Conservation (phyloP, 2,797 vertebrate genomes). For the Falco berigora region DNA sequence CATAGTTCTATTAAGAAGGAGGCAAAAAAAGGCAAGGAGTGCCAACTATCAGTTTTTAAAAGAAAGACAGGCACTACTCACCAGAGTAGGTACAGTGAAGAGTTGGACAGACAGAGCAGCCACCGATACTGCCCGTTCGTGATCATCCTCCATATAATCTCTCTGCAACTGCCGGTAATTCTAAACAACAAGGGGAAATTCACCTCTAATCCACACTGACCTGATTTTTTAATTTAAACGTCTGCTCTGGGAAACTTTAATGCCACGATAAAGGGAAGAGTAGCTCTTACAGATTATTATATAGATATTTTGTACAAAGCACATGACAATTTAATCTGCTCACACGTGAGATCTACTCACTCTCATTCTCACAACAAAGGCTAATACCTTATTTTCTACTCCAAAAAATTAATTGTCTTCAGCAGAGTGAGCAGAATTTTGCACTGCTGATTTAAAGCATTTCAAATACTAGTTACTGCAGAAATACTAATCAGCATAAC, state of each 20-base stretch:
- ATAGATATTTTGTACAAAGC: background rate
- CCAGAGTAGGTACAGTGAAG: constrained; percentile 97
- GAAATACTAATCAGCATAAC: constrained; percentile 4
- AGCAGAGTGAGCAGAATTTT: background rate
- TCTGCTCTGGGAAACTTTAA: constrained; percentile 61
- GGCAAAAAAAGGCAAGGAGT: constrained; percentile 83
- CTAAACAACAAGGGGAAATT: constrained; percentile 91
- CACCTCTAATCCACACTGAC: constrained; percentile 84
- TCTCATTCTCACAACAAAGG: background rate
- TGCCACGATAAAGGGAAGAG: background rate
- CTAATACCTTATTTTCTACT: background rate
- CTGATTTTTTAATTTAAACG: constrained; percentile 63
- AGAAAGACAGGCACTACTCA: constrained; percentile 82
- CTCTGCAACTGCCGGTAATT: constrained; percentile 98
- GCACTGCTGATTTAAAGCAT: background rate
- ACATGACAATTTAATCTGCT: constrained; percentile 11
- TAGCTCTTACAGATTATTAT: background rate
- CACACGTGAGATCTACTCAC: background rate
- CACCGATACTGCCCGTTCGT: constrained; percentile 96
- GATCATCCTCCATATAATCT: constrained; percentile 99
- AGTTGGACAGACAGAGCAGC: constrained; percentile 97
- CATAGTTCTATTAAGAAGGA: constrained; percentile 89
- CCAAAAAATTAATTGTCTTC: background rate
- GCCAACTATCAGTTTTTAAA: constrained; percentile 80
- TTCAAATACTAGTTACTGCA: background rate